Percentiles rank a stretch among this genome's conserved stretches.
Conservation (phyloP, 1,140 invertebrate species). For the Camponotus floridanus region DNA sequence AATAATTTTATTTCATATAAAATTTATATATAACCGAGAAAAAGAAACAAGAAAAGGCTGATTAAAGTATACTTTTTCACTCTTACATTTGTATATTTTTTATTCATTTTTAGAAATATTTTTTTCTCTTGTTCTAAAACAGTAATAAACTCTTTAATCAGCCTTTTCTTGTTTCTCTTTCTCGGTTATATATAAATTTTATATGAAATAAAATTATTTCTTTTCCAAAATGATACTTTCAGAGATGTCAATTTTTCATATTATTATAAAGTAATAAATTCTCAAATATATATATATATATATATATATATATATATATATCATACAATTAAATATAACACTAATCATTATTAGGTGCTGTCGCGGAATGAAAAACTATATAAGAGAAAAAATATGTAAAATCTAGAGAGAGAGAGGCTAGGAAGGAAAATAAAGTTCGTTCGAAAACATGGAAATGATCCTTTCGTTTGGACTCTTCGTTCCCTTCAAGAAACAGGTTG, state of each 20-base stretch:
- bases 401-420: neutral
- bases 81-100: too few relatives aligned
- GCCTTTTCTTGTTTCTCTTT: too few relatives aligned
- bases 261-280: neutral
- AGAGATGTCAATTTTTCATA: neutral
- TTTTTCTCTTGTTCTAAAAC: too few relatives aligned
- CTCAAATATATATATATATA: too few relatives aligned
- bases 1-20: neutral
- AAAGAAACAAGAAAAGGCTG: too few relatives aligned
- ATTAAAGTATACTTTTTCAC: too few relatives aligned
- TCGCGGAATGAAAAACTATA: too few relatives aligned
- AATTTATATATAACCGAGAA: neutral
- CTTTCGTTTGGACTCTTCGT: constrained; percentile 38
- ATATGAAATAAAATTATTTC: neutral
- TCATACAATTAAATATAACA: too few relatives aligned
- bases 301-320: too few relatives aligned
- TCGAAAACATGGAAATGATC: constrained; percentile 56
- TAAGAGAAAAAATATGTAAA: neutral
- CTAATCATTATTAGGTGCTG: too few relatives aligned
- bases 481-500: constrained; percentile 57
- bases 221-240: neutral
- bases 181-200: neutral
- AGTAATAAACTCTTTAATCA: too few relatives aligned
- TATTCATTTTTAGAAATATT: too few relatives aligned
- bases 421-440: constrained; percentile 1